A percentile compares a stretch with the other conserved stretches of the same genome.
Evolutionary conservation across 2,888 invertebrate species (phyloP).

Genomic region (Apamea crenata): DNA sequence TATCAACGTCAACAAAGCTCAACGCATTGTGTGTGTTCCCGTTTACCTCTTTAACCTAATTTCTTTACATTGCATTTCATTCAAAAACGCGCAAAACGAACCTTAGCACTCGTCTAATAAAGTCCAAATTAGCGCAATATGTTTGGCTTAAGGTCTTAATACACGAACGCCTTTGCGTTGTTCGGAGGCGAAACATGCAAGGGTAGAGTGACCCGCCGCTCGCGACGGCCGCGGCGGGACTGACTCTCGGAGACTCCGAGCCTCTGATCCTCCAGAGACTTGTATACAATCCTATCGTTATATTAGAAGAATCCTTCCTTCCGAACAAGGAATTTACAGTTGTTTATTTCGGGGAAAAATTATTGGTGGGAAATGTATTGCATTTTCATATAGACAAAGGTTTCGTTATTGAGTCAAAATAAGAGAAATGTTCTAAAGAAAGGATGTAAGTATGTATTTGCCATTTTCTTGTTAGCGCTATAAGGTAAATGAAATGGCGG

Average conservation of each 20-base stretch:
- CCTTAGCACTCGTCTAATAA: conserved; percentile 27
- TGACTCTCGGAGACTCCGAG: conserved; percentile 63
- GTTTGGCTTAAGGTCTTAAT: conserved; percentile 38
- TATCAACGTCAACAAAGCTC: conserved; percentile 11
- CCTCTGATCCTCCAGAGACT: conserved; percentile 26
- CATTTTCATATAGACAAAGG: neutral
- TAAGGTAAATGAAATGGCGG: neutral
- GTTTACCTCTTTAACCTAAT: conserved; percentile 25
- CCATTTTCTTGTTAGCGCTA: neutral
- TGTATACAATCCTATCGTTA: conserved; percentile 31
- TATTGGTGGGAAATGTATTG: conserved; percentile 3
- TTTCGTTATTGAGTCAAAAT: neutral
- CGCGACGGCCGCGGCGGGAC: conserved; percentile 88
- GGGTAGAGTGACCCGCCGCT: conserved; percentile 80
- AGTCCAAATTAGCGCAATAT: conserved; percentile 23
- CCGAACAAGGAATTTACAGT: conserved; percentile 10
- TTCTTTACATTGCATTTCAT: conserved; percentile 4
- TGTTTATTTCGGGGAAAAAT: neutral
- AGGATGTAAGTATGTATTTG: no score
- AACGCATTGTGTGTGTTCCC: conserved; percentile 17
- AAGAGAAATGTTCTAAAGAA: neutral
- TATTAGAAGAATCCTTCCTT: conserved; percentile 29
- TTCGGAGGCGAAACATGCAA: conserved; percentile 16
- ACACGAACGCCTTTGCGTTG: conserved; percentile 45
- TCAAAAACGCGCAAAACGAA: conserved; percentile 13